Base-by-base conservation (phyloP, 2,888 invertebrate genomes). In the Papilio gigon region DNA sequence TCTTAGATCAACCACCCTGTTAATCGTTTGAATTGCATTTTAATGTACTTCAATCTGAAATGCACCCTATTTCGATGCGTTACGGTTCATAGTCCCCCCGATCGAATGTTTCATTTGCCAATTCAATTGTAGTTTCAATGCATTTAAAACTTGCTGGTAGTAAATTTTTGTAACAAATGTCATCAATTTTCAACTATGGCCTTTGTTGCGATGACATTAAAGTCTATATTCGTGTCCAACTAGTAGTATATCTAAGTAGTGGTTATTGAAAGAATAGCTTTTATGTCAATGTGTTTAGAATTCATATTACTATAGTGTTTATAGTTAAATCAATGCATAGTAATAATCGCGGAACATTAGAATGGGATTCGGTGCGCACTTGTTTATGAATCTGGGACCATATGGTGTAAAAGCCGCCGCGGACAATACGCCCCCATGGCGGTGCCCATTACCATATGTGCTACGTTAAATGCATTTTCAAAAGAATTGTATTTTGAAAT, bases 351-450 rank as follows among this genome's bases (percentile, higher is more conserved):
- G 71, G 74, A 78, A 83, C 77, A 85, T 87, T 84, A 84, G 82
- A 87, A 85, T 81, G 78, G 82, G 85, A 88, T 87, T 88, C 82
- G 73, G 85, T 78, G 84, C 84, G 81, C 88, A 90, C 91, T 90
- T 90, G 90, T 90, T 89, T 89, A 86, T 87, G 82, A 88, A 87
- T 89, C 92, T 87, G 87, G 77, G 80, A 84, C 86, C 92, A 92
- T 92, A 92, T 92, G 92, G 92, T 88, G 80, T 88, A 89, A 89
- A 88, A 90, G 89, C 90, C 83, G 86, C 83, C 75, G 76, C 79
- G 84, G 82, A 90, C 91, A 92, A 90, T 90, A 83, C 82, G 80
- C 91, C 91, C 90, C 80, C 85, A 91, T 89, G 77, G 78, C 72
- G 77, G 81, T 79, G 75, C 84, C 83, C 75, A 84, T 87, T 88